phyloP scores from a whole-genome alignment of 2,888 invertebrate genomes.

The Drosophila mercatorum region DNA sequence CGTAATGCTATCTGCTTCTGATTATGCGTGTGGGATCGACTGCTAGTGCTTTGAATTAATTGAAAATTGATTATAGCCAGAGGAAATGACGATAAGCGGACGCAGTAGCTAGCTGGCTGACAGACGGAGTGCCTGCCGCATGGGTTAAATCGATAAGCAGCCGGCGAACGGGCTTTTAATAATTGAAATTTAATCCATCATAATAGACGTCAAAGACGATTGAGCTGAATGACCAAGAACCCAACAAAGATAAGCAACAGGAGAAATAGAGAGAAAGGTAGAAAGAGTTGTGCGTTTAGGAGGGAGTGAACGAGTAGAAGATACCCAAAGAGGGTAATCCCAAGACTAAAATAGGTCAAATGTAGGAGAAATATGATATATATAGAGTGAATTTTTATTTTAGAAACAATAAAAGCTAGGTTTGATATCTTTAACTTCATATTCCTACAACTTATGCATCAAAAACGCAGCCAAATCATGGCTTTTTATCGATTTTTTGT shows the following conservation, averaged over 20 bases:
- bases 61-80: slow-evolving; percentile 80
- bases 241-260: slow-evolving; percentile 29
- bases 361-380: background rate
- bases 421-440: background rate
- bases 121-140: background rate
- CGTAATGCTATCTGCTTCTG: slow-evolving; percentile 39
- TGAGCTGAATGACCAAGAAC: slow-evolving; percentile 27
- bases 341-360: background rate
- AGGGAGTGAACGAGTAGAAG: background rate
- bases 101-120: background rate
- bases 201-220: slow-evolving; percentile 81
- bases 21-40: slow-evolving; percentile 20
- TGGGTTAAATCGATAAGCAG: slow-evolving; percentile 36
- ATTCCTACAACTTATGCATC: background rate
- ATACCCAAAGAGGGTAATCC: background rate
- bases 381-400: background rate
- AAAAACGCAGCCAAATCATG: background rate
- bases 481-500: background rate
- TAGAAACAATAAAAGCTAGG: background rate
- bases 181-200: slow-evolving; percentile 84
- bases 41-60: slow-evolving; percentile 73
- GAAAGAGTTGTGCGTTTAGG: background rate
- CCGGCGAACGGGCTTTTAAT: slow-evolving; percentile 45
- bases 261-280: background rate
- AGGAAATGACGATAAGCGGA: slow-evolving; percentile 55